phyloP scores from a whole-genome alignment of 2,888 invertebrate species.

The Drosophila borealis region DNA sequence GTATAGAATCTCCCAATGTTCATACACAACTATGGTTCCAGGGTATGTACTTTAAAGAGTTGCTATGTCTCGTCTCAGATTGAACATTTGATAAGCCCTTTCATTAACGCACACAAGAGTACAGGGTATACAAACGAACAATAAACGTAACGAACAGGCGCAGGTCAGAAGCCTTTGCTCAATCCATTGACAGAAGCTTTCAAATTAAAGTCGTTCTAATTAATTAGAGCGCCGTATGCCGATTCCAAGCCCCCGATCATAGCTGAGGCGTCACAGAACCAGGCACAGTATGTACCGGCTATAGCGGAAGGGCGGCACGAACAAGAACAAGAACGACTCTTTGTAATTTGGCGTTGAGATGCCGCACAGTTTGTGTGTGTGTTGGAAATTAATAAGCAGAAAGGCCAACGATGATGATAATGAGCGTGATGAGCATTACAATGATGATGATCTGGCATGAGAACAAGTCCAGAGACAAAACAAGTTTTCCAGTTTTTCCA shows the following conservation, averaged over 20 bases:
- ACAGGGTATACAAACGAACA: constrained; percentile 45
- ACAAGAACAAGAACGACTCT: constrained; percentile 60
- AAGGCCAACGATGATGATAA: constrained; percentile 11
- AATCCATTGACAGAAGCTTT: constrained; percentile 39
- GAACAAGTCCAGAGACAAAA: constrained; percentile 66
- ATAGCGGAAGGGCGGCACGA: not conserved
- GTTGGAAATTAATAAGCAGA: constrained; percentile 68
- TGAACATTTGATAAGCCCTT: not conserved
- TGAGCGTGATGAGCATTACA: constrained; percentile 27
- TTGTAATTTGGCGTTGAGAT: constrained; percentile 71
- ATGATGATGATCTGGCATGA: constrained; percentile 37
- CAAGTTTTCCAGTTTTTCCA: constrained; percentile 71
- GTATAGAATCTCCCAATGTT: too few relatives aligned
- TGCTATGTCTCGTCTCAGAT: too few relatives aligned
- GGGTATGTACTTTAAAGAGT: too few relatives aligned
- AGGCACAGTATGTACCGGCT: constrained; percentile 5
- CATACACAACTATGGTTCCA: too few relatives aligned
- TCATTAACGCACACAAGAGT: not conserved
- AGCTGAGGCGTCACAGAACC: constrained; percentile 51
- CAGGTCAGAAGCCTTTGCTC: constrained; percentile 64
- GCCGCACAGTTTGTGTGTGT: constrained; percentile 59
- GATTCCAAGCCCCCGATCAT: constrained; percentile 5
- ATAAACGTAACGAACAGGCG: constrained; percentile 17
- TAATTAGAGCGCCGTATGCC: constrained; percentile 64
- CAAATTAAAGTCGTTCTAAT: constrained; percentile 54